These are phyloP conservation scores for Margarornis squamiger DNA, from an alignment of 2,797 vertebrate species.

Conservation along the genomic window DNA sequence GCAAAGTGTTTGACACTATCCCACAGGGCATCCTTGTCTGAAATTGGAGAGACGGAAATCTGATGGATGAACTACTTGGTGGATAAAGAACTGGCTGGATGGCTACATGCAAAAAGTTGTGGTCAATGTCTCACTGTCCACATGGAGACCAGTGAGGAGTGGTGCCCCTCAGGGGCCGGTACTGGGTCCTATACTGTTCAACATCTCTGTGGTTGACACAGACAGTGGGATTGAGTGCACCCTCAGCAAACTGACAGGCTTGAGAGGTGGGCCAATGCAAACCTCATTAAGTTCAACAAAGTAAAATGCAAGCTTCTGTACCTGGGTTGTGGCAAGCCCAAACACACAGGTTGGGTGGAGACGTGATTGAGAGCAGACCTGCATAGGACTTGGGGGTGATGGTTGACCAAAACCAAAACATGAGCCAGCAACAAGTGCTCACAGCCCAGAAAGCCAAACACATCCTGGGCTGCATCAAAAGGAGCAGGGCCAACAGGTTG, in stretches of 20 bases:
- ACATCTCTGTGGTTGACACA: not conserved
- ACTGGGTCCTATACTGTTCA: not conserved
- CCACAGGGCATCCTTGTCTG: not conserved
- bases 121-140: not conserved
- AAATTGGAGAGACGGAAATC: not conserved
- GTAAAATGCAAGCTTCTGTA: not conserved
- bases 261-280: not conserved
- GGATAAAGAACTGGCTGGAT: not conserved
- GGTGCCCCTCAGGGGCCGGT: not conserved
- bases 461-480: not conserved
- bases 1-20: not conserved
- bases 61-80: not conserved
- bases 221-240: fast-evolving
- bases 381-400: not conserved
- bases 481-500: not conserved
- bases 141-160: fast-evolving
- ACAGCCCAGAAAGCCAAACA: not conserved
- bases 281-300: not conserved
- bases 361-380: not conserved
- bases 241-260: not conserved
- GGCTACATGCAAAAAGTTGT: not conserved
- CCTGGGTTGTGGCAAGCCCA: not conserved
- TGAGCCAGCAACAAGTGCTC: fast-evolving
- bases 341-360: not conserved
- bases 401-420: not conserved